phyloP scores from a whole-genome alignment of 2,113 vertebrate genomes.

The Oreocharis arfaki region DNA sequence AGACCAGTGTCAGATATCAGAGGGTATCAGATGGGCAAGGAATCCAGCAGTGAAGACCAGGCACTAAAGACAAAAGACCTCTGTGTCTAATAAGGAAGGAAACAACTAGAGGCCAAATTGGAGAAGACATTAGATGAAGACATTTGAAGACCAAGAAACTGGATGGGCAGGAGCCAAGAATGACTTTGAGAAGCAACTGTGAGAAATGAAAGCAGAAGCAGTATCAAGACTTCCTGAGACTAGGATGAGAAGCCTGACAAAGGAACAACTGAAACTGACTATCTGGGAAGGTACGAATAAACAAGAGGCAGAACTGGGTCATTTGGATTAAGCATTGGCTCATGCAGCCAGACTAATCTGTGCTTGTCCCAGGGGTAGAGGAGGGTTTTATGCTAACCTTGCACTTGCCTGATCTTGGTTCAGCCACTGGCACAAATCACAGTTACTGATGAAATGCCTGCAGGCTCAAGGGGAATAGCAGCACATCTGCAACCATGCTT shows the following conservation, averaged over 20 bases:
- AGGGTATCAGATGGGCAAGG: not conserved
- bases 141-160: not conserved
- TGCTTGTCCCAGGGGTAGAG: constrained; percentile 3
- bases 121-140: not conserved
- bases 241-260: not conserved
- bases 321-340: constrained; percentile 4
- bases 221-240: not conserved
- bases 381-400: not conserved
- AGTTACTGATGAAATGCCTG: constrained; percentile 13
- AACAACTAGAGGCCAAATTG: not conserved
- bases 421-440: not conserved
- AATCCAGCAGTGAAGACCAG: not conserved
- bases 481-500: constrained; percentile 22
- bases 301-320: constrained; percentile 16
- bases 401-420: constrained; percentile 11
- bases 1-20: not conserved
- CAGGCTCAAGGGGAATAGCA: constrained; percentile 16
- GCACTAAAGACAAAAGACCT: not conserved
- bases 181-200: not conserved
- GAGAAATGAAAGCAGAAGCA: not conserved
- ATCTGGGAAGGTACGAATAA: constrained; percentile 16
- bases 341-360: not conserved
- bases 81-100: not conserved
- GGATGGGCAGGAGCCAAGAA: not conserved
- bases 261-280: not conserved